Conservation (phyloP, 64 coral and sea anemone species). For the Porites lutea region DNA sequence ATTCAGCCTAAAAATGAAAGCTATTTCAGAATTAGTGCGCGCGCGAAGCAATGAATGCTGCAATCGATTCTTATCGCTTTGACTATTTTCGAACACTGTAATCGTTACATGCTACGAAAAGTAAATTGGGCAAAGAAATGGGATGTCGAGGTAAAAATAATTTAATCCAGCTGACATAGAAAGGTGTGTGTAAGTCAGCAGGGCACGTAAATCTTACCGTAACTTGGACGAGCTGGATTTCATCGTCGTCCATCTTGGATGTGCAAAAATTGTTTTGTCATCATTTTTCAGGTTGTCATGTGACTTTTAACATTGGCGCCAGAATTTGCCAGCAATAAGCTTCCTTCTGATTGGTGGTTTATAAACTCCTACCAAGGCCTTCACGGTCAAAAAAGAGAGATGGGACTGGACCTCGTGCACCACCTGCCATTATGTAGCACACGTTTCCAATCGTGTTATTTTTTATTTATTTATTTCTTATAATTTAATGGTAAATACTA, state of each 20-base stretch:
- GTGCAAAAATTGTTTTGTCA: neutral
- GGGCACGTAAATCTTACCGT: neutral
- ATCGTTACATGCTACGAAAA: neutral
- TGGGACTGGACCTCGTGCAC: no score
- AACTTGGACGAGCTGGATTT: constrained; percentile 4
- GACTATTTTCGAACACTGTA: no score
- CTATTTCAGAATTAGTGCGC: neutral
- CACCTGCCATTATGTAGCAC: no score
- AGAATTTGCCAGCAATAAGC: neutral
- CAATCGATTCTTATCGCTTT: neutral
- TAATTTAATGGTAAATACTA: no score
- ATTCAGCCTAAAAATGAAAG: neutral
- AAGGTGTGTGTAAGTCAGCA: neutral
- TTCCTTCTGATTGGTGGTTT: constrained; percentile 8
- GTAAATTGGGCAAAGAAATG: neutral
- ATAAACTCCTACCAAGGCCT: neutral
- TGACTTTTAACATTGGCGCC: constrained; percentile 43
- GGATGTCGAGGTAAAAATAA: no score
- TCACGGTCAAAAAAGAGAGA: no score
- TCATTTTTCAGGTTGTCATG: neutral
- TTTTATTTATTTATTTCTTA: no score
- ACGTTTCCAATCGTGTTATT: no score
- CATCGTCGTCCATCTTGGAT: constrained; percentile 57
- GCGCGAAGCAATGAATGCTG: neutral
- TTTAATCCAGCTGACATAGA: neutral